A percentile compares a stretch with the other conserved stretches of the same genome.
phyloP scores from a whole-genome alignment of 2,797 vertebrate species.

The Rhodeus uyekii region DNA sequence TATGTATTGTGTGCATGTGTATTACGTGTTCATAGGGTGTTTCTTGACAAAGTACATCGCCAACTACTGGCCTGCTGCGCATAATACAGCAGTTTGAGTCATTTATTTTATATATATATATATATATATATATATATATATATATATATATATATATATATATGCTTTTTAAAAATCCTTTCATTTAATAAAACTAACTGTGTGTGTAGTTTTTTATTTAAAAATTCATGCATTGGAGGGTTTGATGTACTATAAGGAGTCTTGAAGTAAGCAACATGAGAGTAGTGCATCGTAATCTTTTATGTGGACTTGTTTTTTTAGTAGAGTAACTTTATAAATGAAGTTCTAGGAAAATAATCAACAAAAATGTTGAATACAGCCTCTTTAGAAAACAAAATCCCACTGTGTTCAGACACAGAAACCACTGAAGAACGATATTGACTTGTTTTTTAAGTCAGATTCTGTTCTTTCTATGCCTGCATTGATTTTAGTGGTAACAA shows the following conservation, averaged over 20 bases:
- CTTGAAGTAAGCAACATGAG: too few relatives aligned
- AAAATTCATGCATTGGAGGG: too few relatives aligned
- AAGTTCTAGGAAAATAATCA: neutral
- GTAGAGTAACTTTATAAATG: neutral
- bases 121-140: too few relatives aligned
- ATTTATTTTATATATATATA: too few relatives aligned
- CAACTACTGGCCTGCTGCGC: too few relatives aligned
- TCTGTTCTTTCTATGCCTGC: neutral
- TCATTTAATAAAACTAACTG: neutral
- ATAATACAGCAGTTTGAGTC: too few relatives aligned
- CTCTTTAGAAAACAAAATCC: neutral
- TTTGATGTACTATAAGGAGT: too few relatives aligned
- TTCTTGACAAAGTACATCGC: too few relatives aligned
- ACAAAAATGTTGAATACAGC: neutral
- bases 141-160: too few relatives aligned
- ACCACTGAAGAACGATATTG: neutral
- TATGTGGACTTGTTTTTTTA: neutral
- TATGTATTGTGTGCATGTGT: too few relatives aligned
- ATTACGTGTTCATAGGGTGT: too few relatives aligned
- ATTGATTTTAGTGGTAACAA: slow-evolving; percentile 3
- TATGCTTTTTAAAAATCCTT: neutral
- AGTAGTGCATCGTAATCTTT: neutral
- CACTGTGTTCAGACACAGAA: neutral
- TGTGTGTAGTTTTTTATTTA: too few relatives aligned
- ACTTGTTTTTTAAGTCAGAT: neutral